phyloP scores from a whole-genome alignment of 2,113 vertebrate genomes.

The Oryctolagus cuniculus region DNA sequence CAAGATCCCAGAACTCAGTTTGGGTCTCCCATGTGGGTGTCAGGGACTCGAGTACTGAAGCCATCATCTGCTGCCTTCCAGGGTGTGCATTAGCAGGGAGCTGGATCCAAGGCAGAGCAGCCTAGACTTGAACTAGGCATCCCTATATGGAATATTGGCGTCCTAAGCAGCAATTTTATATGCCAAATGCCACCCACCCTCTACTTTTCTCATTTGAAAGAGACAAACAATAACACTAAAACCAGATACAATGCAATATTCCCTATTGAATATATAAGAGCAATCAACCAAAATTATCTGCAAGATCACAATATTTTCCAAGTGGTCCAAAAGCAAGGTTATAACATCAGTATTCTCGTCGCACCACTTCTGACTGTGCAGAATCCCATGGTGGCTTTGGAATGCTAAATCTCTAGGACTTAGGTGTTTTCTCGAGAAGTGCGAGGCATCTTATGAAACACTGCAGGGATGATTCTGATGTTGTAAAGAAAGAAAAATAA shows the following conservation, averaged over 20 bases:
- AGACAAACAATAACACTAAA: neutral
- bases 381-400: neutral
- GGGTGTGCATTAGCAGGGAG: too few relatives aligned
- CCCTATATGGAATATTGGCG: too few relatives aligned
- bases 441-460: accelerated
- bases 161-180: too few relatives aligned
- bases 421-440: neutral
- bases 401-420: too few relatives aligned
- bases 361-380: neutral
- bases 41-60: too few relatives aligned
- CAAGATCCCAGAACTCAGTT: too few relatives aligned
- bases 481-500: neutral
- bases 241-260: neutral
- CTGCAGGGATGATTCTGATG: neutral
- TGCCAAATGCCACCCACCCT: too few relatives aligned
- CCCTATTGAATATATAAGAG: neutral
- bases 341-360: neutral
- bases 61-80: too few relatives aligned
- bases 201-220: too few relatives aligned
- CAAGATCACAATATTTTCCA: neutral
- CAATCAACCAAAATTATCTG: neutral
- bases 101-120: too few relatives aligned
- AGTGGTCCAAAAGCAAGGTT: neutral
- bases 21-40: too few relatives aligned
- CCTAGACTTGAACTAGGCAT: too few relatives aligned